phyloP scores from a whole-genome alignment of 1,140 invertebrate genomes.

The Trachymyrmex cornetzi region DNA sequence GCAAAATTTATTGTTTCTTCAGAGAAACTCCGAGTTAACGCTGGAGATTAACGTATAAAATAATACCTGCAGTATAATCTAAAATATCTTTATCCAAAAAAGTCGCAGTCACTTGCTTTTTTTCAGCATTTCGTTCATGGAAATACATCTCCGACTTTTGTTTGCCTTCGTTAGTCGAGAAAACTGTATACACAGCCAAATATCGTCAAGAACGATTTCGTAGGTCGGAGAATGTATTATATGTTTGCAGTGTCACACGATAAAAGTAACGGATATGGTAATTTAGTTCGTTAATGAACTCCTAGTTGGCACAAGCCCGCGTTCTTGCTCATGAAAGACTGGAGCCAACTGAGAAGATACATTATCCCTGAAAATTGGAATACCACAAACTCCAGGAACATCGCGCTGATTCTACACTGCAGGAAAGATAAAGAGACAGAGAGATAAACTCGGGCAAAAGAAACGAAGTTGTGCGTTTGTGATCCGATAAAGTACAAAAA shows the following conservation, averaged over 20 bases:
- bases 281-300: conserved; percentile 81
- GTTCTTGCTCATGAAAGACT: conserved; percentile 54
- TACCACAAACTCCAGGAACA: conserved; percentile 56
- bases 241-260: conserved; percentile 71
- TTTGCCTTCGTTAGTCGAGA: conserved; percentile 63
- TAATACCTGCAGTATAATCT: not conserved
- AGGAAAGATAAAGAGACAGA: conserved; percentile 62
- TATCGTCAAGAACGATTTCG: conserved; percentile 74
- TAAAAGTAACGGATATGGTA: conserved; percentile 82
- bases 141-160: conserved; percentile 58
- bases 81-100: conserved; percentile 29
- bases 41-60: conserved; percentile 10
- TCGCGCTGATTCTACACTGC: conserved; percentile 55
- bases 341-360: conserved; percentile 74
- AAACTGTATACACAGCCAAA: conserved; percentile 67
- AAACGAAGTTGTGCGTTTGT: conserved; percentile 9
- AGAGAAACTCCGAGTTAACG: not conserved
- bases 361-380: conserved; percentile 76
- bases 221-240: conserved; percentile 48
- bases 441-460: conserved; percentile 55
- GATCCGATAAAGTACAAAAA: not conserved
- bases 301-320: conserved; percentile 76
- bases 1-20: conserved; percentile 7
- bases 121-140: not conserved
- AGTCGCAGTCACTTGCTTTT: not conserved